A percentile compares a stretch with the other conserved stretches of the same genome.
These are phyloP conservation scores for Hippolais icterina DNA, from an alignment of 2,113 vertebrate genomes.

Conservation along the genomic window DNA sequence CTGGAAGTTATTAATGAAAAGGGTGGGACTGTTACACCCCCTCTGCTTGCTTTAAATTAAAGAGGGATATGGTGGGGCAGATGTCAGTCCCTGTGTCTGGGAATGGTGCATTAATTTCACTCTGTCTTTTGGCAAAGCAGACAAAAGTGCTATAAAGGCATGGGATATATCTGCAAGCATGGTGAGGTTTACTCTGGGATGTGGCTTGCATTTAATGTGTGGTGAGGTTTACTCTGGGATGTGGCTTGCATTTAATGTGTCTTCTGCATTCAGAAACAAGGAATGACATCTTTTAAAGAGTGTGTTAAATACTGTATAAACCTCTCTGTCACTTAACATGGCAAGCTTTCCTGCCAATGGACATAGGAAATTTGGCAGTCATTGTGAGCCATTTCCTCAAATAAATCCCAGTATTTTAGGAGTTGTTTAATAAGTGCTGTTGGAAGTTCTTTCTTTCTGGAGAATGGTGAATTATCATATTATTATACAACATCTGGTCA, in stretches of 20 bases:
- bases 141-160: background rate
- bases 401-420: background rate
- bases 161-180: background rate
- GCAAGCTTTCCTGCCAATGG: background rate
- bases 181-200: background rate
- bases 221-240: background rate
- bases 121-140: background rate
- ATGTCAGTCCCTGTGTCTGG: background rate
- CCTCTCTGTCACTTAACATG: background rate
- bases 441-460: background rate
- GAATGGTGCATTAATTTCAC: background rate
- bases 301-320: background rate
- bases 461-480: background rate
- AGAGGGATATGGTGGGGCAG: background rate
- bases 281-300: background rate
- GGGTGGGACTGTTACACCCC: background rate
- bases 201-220: background rate
- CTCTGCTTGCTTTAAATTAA: background rate
- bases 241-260: background rate
- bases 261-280: background rate
- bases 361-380: background rate
- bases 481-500: background rate
- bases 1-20: background rate
- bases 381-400: background rate
- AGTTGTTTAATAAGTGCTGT: background rate